Percentiles rank a stretch among this genome's conserved stretches.
Evolutionary conservation across 2,888 invertebrate genomes (phyloP).

Genomic region (Ornithoptera alexandrae): DNA sequence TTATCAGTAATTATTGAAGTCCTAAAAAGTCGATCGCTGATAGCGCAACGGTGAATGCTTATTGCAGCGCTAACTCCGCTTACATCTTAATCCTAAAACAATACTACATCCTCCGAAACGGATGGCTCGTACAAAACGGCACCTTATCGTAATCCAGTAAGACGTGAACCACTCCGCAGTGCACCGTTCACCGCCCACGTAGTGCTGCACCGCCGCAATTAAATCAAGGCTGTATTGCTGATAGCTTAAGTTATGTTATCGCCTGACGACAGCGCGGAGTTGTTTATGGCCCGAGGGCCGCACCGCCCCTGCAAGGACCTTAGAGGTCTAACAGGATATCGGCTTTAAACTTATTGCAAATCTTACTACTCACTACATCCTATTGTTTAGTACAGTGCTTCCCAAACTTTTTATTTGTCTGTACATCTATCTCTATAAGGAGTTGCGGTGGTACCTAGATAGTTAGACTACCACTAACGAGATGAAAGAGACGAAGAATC

Average conservation of each 20-base stretch:
- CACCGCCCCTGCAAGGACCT: constrained; percentile 52
- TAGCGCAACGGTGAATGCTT: no score
- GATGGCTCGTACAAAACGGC: constrained; percentile 48
- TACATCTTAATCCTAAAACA: constrained; percentile 72
- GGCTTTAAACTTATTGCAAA: constrained; percentile 60
- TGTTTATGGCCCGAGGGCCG: constrained; percentile 59
- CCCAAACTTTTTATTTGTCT: constrained; percentile 28
- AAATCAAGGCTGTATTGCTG: constrained; percentile 40
- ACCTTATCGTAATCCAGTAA: constrained; percentile 32
- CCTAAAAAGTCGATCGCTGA: no score
- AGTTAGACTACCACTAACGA: no score
- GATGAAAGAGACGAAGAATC: no score
- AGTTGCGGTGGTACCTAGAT: no score
- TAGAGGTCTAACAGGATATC: constrained; percentile 51
- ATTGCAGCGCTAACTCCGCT: constrained; percentile 53
- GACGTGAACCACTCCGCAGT: no score
- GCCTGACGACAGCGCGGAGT: constrained; percentile 37
- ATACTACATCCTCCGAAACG: constrained; percentile 38
- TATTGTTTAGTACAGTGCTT: constrained; percentile 39
- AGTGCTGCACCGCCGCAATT: constrained; percentile 26
- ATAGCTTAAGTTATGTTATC: constrained; percentile 42
- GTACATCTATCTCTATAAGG: constrained; percentile 11
- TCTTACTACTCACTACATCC: constrained; percentile 38
- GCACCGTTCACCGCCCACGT: no score
- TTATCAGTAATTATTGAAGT: no score